Conservation (phyloP, 2,888 invertebrate species). For the Leptura quadrifasciata region DNA sequence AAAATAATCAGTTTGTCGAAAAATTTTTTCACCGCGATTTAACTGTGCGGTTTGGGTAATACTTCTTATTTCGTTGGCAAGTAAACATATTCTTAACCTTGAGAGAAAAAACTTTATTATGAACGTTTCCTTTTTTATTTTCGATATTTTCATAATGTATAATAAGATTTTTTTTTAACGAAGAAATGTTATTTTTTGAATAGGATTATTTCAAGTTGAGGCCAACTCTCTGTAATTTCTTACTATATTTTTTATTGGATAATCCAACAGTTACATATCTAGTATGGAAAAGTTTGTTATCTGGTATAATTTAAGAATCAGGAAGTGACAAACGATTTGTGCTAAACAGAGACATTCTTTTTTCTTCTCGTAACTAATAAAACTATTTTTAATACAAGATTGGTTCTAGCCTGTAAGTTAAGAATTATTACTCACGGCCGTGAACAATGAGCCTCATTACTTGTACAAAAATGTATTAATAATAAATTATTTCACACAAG, state of each 20-base stretch:
- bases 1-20: constrained; percentile 24
- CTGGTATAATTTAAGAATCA: not conserved
- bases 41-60: constrained; percentile 22
- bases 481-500: too few relatives aligned
- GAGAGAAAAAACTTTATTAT: not conserved
- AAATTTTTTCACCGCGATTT: constrained; percentile 18
- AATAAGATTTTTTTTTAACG: not conserved
- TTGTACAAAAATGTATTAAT: too few relatives aligned
- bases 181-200: not conserved
- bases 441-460: too few relatives aligned
- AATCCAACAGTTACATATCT: not conserved
- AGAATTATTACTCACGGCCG: too few relatives aligned
- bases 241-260: not conserved
- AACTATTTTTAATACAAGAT: too few relatives aligned
- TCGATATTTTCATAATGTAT: not conserved
- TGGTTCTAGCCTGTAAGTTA: too few relatives aligned
- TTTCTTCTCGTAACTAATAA: too few relatives aligned
- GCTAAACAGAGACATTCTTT: too few relatives aligned
- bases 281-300: not conserved
- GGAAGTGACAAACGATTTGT: too few relatives aligned
- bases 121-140: constrained; percentile 9
- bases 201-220: not conserved
- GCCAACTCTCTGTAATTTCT: not conserved
- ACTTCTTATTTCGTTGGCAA: constrained; percentile 21
- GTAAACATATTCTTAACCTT: constrained; percentile 7